Evolutionary conservation across 2,797 vertebrate species (phyloP).

Genomic region (Sebastes cheni): DNA sequence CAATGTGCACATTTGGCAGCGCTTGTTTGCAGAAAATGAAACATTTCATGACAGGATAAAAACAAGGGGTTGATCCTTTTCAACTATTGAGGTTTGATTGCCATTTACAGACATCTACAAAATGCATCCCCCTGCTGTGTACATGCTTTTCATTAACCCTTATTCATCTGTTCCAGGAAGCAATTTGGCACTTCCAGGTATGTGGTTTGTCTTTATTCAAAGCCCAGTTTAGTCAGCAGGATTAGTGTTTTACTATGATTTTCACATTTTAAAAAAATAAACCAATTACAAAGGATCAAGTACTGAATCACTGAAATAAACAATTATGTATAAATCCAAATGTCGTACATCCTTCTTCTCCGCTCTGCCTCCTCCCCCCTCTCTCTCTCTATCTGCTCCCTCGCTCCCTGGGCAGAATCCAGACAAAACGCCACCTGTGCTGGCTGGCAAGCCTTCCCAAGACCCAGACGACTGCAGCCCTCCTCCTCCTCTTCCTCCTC

Average conservation of each 20-base stretch:
- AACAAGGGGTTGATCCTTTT: conserved; percentile 13
- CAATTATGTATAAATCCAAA: conserved; percentile 49
- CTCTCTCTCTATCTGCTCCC: conserved; percentile 13
- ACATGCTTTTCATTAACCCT: conserved; percentile 39
- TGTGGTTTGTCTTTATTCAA: conserved; percentile 26
- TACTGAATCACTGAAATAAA: conserved; percentile 44
- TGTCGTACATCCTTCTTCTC: conserved; percentile 19
- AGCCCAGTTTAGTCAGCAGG: conserved; percentile 26
- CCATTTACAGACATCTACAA: conserved; percentile 4
- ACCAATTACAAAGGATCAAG: conserved; percentile 54
- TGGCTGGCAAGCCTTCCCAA: conserved; percentile 55
- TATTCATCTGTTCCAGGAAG: conserved; percentile 40
- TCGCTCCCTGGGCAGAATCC: conserved; percentile 55
- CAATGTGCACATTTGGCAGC: conserved; percentile 43
- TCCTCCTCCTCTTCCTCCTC: conserved; percentile 29
- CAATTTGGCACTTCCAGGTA: conserved; percentile 33
- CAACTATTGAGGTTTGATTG: conserved; percentile 12
- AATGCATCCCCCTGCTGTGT: conserved; percentile 15
- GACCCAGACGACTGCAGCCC: conserved; percentile 62
- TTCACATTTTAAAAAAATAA: conserved; percentile 26
- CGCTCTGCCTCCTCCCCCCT: conserved; percentile 5
- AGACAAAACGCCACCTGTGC: conserved; percentile 76
- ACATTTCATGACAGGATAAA: conserved; percentile 37
- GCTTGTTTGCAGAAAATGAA: conserved; percentile 35
- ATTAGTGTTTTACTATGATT: conserved; percentile 43